Base-by-base conservation (phyloP, 2,888 invertebrate species). In the Hydrotaea cyrtoneurina region DNA sequence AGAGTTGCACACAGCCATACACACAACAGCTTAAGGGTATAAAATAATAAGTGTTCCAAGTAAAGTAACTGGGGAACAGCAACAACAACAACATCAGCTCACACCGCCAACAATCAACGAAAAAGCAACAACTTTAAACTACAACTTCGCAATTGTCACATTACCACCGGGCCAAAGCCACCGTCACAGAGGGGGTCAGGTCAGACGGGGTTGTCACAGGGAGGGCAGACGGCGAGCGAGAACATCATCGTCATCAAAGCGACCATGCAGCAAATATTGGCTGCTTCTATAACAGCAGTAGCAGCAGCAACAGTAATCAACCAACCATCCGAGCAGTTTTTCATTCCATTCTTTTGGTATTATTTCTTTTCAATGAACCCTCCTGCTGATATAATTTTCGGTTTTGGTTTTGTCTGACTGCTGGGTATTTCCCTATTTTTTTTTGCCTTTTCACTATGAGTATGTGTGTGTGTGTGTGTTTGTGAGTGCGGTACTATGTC, bases 281-380 rank as follows among this genome's bases (percentile, higher is more conserved):
- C 71, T 79, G 59, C 17, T 66, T 50, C 59, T 26, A 13, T 43
- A 43, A 19, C 19, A n/a, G n/a, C 31, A 31, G 31, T n/a, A n/a
- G 31, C 31, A 31, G 31, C 31, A 31, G 31, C 3, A 31, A 7
- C 31, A 31, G 31, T 7, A 31, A 31, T 31, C 31, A 69, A 69
- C 69, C 69, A 21, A 62, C 31, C 31, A 62, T 62, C 17, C 15
- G 43, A 19, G 19, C 17, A 43, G 0, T 62, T 62, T 57, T 39
- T 43, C 5, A 13, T 23, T 50, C 50, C n/a, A 31, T 73, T 57
- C 39, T 78, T 78, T 21, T 57, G 74, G 78, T 81, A 78, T 74
- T 53, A 55, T 39, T 73, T 55, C 72, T 72, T 72, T 81, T 53
- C 78, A 78, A 78, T 81, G 75, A 84, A 84, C 78, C 75, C 75